Evolutionary conservation across 2,113 vertebrate genomes (phyloP).

Genomic region (Seriola rivoliana): DNA sequence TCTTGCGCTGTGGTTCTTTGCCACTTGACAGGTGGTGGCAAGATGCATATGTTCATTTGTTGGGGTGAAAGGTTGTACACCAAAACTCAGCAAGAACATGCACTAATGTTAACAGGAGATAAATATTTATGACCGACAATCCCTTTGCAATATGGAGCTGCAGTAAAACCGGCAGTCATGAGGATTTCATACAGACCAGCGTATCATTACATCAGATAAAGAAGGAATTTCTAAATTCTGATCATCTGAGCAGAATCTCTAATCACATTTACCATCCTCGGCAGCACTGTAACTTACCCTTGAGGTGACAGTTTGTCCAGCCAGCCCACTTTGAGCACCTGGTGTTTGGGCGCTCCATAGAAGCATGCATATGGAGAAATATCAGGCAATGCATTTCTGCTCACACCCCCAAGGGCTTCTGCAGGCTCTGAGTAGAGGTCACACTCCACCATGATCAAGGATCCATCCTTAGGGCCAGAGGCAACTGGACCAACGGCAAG

Average conservation of each 20-base stretch:
- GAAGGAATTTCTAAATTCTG: background rate
- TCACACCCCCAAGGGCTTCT: slow-evolving; percentile 49
- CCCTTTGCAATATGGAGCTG: background rate
- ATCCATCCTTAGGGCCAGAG: slow-evolving; percentile 44
- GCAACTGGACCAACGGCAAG: slow-evolving; percentile 17
- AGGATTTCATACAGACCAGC: background rate
- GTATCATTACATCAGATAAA: slow-evolving; percentile 1
- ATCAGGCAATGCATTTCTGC: slow-evolving; percentile 36
- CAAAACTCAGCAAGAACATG: background rate
- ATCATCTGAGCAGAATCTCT: background rate
- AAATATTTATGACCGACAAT: background rate
- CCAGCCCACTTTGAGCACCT: slow-evolving; percentile 90
- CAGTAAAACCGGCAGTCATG: background rate
- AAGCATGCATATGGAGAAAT: slow-evolving; percentile 97
- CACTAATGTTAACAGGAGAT: background rate
- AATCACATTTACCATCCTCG: background rate
- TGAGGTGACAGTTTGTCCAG: slow-evolving; percentile 97
- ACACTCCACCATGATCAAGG: slow-evolving; percentile 68
- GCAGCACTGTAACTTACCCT: slow-evolving; percentile 81
- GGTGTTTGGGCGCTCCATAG: slow-evolving; percentile 85
- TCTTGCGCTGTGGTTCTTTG: background rate
- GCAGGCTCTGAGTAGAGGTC: slow-evolving; percentile 70
- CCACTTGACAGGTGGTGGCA: background rate
- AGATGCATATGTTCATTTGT: background rate
- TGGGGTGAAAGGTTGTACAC: background rate